Evolutionary conservation across 2,113 vertebrate species (phyloP).

Genomic region (Antigone vipio): DNA sequence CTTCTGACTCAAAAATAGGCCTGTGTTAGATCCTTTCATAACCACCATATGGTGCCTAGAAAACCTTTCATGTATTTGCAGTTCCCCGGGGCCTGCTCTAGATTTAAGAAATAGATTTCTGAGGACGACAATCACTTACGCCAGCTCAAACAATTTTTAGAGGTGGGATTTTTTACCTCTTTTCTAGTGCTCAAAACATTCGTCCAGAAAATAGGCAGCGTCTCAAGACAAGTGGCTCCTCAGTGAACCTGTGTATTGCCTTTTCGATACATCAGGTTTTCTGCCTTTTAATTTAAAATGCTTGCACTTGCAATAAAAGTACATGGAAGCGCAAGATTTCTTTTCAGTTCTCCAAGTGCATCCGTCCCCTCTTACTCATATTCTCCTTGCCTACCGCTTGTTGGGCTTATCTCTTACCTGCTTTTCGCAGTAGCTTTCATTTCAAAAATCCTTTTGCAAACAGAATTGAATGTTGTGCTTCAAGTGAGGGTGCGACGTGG

Average conservation of each 20-base stretch:
- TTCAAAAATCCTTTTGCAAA: not conserved
- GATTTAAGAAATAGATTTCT: not conserved
- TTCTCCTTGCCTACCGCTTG: not conserved
- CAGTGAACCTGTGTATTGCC: not conserved
- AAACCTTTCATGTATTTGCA: constrained; percentile 23
- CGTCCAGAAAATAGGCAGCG: not conserved
- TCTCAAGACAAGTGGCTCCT: not conserved
- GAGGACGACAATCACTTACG: not conserved
- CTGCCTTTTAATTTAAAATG: not conserved
- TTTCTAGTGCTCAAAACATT: not conserved
- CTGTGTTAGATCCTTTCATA: constrained; percentile 38
- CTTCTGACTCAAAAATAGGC: constrained; percentile 42
- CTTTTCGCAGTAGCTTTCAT: not conserved
- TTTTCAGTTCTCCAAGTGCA: not conserved
- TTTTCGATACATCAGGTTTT: not conserved
- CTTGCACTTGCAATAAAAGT: not conserved
- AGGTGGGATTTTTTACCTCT: not conserved
- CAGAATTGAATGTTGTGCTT: not conserved
- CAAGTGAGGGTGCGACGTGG: not conserved
- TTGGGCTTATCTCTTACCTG: not conserved
- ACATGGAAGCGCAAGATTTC: not conserved
- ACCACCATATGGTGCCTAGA: constrained; percentile 55
- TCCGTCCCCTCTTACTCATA: not conserved
- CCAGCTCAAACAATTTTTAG: not conserved
- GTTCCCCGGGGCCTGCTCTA: not conserved